Base-by-base conservation (phyloP, 2,888 invertebrate species). In the Mythimna lalbum region DNA sequence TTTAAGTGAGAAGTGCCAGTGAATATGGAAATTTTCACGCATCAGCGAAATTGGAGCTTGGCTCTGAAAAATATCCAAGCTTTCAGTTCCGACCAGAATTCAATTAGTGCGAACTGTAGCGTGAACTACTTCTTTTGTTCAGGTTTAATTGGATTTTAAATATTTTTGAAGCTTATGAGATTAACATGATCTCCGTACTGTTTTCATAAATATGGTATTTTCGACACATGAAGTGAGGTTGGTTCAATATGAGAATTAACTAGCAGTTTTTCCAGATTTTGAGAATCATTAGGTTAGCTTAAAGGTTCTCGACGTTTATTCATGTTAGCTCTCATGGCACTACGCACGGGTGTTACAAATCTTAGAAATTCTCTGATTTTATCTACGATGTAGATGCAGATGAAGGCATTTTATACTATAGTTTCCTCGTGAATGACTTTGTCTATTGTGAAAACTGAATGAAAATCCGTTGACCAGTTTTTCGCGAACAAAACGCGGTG, bases 101-200 rank as follows among this genome's bases (percentile, higher is more conserved):
- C 89, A 90, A 92, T 91, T 91, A 90, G 87, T 79, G 88, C 69
- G 78, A 85, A 88, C 85, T 89, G 88, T 88, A 88, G 81, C 89
- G 89, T 90, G 82, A 88, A 88, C 83, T 82, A 79, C 67, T 64
- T 66, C 73, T 80, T 79, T 77, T 76, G 73, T 59, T 53, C 70
- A 63, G 60, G 61, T 74, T 76, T 69, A 73, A 73, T 70, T 72
- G 63, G 65, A 73, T 83, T 87, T 86, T 27, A 49, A 66, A 64
- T 64, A 59, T 57, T 63, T 67, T 66, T 55, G 27, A 56, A 43
- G 49, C 27, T 57, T 61, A 43, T 21, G 21, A 36, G 21, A 64
- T 65, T 65, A 49, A 63, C 64, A 47, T 53, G 1, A 57, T 69
- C 33, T 60, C 39, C 17, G 14, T 12, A 27, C 33, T n/a, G 5